Evolutionary conservation across 2,888 invertebrate species (phyloP).

Genomic region (Campoletis raptor): DNA sequence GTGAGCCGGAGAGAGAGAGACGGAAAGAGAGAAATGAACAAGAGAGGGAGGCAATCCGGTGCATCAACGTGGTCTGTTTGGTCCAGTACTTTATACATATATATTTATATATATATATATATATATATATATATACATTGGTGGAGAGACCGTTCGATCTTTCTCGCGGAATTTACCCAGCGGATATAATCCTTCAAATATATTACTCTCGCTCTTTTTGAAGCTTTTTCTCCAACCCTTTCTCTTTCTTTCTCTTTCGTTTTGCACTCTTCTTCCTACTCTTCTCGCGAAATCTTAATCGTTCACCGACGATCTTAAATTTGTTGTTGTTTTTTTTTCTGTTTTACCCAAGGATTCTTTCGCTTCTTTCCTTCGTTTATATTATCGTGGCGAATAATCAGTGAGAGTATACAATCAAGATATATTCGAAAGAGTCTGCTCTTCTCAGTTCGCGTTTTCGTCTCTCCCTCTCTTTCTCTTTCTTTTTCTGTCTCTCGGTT

Average conservation of each 20-base stretch:
- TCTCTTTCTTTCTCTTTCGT: conserved; percentile 45
- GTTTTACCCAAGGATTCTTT: conserved; percentile 28
- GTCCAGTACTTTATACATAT: conserved; percentile 61
- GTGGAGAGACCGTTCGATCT: conserved; percentile 60
- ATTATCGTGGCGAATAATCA: conserved; percentile 67
- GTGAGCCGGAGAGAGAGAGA: conserved; percentile 25
- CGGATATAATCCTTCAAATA: conserved; percentile 71
- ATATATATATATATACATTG: conserved; percentile 55
- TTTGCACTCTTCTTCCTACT: conserved; percentile 16
- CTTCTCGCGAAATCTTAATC: conserved; percentile 67
- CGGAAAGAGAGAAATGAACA: conserved; percentile 21
- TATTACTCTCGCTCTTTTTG: conserved; percentile 59
- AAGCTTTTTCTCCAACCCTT: conserved; percentile 44
- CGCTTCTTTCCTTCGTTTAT: conserved; percentile 66
- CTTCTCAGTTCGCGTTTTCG: conserved; percentile 47
- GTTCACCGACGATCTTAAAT: conserved; percentile 63
- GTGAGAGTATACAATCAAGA: conserved; percentile 67
- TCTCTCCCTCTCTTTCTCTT: conserved; percentile 11
- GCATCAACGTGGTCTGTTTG: conserved; percentile 60
- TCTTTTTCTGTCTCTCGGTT: conserved; percentile 29
- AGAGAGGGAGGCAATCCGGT: conserved; percentile 59
- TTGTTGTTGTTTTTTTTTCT: conserved; percentile 25
- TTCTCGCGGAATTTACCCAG: conserved; percentile 68
- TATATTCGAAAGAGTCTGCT: conserved; percentile 56
- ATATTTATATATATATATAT: conserved; percentile 56